phyloP scores from a whole-genome alignment of 2,113 vertebrate genomes.

The Columba livia region DNA sequence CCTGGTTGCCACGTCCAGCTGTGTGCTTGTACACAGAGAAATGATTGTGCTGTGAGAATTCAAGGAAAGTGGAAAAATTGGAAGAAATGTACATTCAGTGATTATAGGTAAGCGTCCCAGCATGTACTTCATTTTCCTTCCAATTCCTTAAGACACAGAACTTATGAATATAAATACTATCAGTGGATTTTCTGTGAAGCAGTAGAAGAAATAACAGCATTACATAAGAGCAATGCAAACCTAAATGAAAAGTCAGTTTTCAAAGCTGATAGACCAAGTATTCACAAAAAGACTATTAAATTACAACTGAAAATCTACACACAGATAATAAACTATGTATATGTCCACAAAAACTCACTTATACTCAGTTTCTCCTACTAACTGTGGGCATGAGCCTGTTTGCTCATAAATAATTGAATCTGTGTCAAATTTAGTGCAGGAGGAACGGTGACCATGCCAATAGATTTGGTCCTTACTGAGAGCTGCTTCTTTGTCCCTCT shows the following conservation, averaged over 20 bases:
- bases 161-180: background rate
- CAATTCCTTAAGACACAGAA: background rate
- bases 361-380: background rate
- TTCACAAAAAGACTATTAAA: background rate
- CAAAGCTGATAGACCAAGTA: background rate
- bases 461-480: background rate
- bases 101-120: background rate
- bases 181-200: background rate
- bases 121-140: background rate
- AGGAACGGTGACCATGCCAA: background rate
- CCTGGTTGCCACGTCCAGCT: background rate
- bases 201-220: background rate
- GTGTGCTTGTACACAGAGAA: background rate
- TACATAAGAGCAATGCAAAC: background rate
- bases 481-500: background rate
- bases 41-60: background rate
- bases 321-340: background rate
- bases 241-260: background rate
- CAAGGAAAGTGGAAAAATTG: background rate
- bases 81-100: background rate
- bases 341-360: background rate
- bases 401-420: conserved; percentile 21
- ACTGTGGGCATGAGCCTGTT: background rate
- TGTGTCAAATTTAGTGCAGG: background rate
- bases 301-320: background rate